Evolutionary conservation across 1,140 invertebrate species (phyloP).

Genomic region (Sitobion miscanthi): DNA sequence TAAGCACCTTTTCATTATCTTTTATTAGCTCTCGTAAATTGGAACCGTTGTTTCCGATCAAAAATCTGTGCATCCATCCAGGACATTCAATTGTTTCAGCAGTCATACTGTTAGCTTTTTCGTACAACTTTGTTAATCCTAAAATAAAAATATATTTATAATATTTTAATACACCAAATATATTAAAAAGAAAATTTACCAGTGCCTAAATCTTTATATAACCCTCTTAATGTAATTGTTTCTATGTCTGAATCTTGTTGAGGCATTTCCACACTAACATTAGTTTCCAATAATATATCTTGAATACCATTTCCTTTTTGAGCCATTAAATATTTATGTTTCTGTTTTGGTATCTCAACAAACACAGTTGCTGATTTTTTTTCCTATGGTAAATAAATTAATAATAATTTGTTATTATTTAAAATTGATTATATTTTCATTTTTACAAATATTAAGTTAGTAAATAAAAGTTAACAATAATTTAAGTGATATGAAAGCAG

Average conservation of each 20-base stretch:
- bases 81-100: slow-evolving; percentile 87
- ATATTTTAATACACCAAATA: background rate
- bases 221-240: slow-evolving; percentile 94
- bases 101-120: slow-evolving; percentile 93
- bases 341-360: slow-evolving; percentile 93
- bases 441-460: background rate
- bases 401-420: background rate
- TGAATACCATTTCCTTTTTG: slow-evolving; percentile 83
- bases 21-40: slow-evolving; percentile 93
- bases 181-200: slow-evolving; percentile 64
- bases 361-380: slow-evolving; percentile 83
- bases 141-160: slow-evolving; percentile 59
- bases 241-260: slow-evolving; percentile 83
- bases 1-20: slow-evolving; percentile 93
- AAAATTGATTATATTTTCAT: background rate
- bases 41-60: slow-evolving; percentile 94
- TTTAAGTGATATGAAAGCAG: background rate
- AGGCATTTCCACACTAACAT: slow-evolving; percentile 96
- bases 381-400: slow-evolving; percentile 66
- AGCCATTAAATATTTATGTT: slow-evolving; percentile 97
- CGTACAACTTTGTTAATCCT: slow-evolving; percentile 92
- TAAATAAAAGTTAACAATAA: background rate
- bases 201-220: slow-evolving; percentile 80
- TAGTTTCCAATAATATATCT: slow-evolving; percentile 90
- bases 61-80: slow-evolving; percentile 91